Conservation (phyloP, 1,140 invertebrate genomes). For the Anadara kagoshimensis region DNA sequence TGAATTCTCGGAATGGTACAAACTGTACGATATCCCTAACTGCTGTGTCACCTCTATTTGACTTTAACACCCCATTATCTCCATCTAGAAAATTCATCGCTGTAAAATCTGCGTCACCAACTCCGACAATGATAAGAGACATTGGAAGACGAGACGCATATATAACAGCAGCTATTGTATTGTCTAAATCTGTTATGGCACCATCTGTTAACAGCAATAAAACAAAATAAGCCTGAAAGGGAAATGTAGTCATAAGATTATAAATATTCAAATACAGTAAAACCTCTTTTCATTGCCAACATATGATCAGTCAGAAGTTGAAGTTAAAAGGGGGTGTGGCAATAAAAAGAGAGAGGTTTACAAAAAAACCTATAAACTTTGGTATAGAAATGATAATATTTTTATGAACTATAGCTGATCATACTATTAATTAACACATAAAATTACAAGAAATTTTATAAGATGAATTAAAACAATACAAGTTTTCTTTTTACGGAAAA, state of each 20-base stretch:
- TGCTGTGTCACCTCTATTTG: constrained; percentile 71
- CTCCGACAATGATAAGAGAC: constrained; percentile 80
- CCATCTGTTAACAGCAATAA: constrained; percentile 82
- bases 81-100: constrained; percentile 78
- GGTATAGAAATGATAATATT: too few species aligned
- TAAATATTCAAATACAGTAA: too few species aligned
- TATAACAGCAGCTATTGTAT: constrained; percentile 79
- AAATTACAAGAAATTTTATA: too few species aligned
- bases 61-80: constrained; percentile 75
- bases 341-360: too few species aligned
- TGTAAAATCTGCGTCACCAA: constrained; percentile 78
- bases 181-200: constrained; percentile 80
- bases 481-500: too few species aligned
- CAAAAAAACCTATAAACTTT: too few species aligned
- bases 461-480: too few species aligned
- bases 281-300: too few species aligned
- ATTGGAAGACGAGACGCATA: constrained; percentile 77
- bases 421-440: too few species aligned
- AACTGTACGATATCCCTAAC: constrained; percentile 79
- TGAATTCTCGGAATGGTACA: constrained; percentile 77
- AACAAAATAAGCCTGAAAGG: constrained; percentile 78
- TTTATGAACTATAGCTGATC: too few species aligned
- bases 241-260: background rate
- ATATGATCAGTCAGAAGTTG: too few species aligned
- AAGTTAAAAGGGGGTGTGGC: too few species aligned